Base-by-base conservation (phyloP, 2,888 invertebrate genomes). In the Zaprionus lineosus region DNA sequence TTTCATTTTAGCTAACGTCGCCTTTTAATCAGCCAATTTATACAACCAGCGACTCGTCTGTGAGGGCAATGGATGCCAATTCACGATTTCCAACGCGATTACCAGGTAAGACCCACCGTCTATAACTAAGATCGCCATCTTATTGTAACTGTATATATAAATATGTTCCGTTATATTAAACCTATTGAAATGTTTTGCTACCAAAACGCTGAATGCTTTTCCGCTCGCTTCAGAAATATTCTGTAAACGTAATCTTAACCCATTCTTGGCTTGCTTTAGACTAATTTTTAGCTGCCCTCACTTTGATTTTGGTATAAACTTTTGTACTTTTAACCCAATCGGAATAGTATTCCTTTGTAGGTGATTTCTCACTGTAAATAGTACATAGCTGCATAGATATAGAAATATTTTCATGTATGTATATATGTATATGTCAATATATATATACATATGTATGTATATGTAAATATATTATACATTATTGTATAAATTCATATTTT, bases 1-100 rank as follows among this genome's bases (percentile, higher is more conserved):
- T n/a, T 31, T 29, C 4, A 44, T 52, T 52, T 9, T 56, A 68
- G 68, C 71, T 71, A 77, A 61, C 53, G 56, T 51, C 52, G 40
- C 47, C 43, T 55, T 55, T 47, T 39, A 43, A 76, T 79, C 70
- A 67, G 58, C 52, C 50, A 63, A 62, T 75, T 66, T 63, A 34
- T 51, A 59, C 59, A 59, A 36, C 60, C 48, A 55, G 58, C 18
- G 33, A 43, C 16, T 40, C 53, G 19, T 56, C 53, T 34, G 37
- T 55, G n/a, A 59, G 63, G 76, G 73, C 78, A 55, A 79, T 79
- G 78, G 78, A 79, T 63, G 51, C 48, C 63, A 78, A 84, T 77
- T 75, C 76, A 63, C 82, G 66, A 60, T 81, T 81, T 56, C 56
- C 78, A 63, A 18, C 71, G 48, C 75, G 81, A 71, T 64, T 81